Percentiles rank a stretch among this genome's conserved stretches.
phyloP scores from a whole-genome alignment of 2,888 invertebrate species.

The Salticus scenicus region DNA sequence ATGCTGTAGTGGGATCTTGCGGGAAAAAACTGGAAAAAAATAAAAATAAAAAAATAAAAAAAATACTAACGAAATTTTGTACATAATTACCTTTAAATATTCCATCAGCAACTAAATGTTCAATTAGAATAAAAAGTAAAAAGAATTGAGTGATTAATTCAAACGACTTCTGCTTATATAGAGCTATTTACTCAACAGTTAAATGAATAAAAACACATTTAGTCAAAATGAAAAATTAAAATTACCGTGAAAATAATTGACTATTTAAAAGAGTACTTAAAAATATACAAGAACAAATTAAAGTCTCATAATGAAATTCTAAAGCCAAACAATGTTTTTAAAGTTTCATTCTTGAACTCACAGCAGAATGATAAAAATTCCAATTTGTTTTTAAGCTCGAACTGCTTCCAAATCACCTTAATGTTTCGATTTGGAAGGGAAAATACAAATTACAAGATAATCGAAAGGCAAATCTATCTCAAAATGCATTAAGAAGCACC shows the following conservation, averaged over 20 bases:
- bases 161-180: too few species aligned
- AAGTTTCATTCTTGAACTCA: not conserved
- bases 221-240: too few species aligned
- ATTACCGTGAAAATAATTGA: not conserved
- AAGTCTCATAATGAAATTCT: not conserved
- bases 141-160: too few species aligned
- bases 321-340: not conserved
- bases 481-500: not conserved
- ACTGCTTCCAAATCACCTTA: not conserved
- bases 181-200: too few species aligned
- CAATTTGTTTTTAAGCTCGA: not conserved
- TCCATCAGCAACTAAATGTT: too few species aligned
- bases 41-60: too few species aligned
- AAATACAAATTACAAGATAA: not conserved
- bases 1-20: too few species aligned
- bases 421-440: not conserved
- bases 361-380: not conserved
- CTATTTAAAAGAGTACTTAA: not conserved
- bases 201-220: too few species aligned
- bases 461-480: not conserved
- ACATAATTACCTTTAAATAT: too few species aligned
- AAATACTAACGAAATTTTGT: too few species aligned
- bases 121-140: too few species aligned
- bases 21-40: too few species aligned
- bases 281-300: not conserved